These are phyloP conservation scores for Ceratosolen fusciceps DNA, from an alignment of 1,140 invertebrate genomes.

Conservation along the genomic window DNA sequence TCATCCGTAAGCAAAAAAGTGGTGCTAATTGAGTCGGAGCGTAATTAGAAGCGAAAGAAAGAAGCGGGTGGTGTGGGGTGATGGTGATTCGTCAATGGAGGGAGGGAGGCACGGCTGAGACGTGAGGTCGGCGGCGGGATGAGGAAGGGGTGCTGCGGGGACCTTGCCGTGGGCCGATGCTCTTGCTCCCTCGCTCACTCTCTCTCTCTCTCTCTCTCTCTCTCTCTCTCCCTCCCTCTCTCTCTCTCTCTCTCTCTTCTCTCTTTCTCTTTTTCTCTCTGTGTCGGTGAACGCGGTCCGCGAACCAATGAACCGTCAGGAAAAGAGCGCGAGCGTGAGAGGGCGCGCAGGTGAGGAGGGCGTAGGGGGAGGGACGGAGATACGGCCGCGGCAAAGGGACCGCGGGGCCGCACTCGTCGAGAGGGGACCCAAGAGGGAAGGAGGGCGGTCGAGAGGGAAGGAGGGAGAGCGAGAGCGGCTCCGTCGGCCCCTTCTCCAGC, in stretches of 20 bases:
- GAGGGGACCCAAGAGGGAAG: constrained; percentile 8
- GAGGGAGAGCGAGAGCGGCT: not conserved
- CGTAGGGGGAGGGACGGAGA: constrained; percentile 1
- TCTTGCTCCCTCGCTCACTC: not conserved
- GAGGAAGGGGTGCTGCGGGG: not conserved
- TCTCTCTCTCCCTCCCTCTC: not conserved
- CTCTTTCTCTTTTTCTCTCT: not conserved
- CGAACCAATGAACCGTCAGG: constrained; percentile 21
- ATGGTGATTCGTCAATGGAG: too few species aligned
- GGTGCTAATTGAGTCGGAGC: constrained; percentile 16
- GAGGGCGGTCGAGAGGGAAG: constrained; percentile 4
- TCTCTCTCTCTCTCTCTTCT: not conserved
- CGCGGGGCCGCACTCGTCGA: not conserved
- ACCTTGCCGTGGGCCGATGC: not conserved
- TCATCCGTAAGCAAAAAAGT: not conserved
- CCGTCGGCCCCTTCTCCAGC: constrained; percentile 8
- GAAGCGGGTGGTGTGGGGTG: not conserved
- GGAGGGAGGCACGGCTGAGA: not conserved
- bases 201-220: not conserved
- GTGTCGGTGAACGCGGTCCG: not conserved
- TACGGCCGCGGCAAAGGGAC: constrained; percentile 3
- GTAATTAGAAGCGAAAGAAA: not conserved
- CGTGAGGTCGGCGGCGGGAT: not conserved
- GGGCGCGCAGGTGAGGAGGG: not conserved
- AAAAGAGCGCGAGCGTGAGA: not conserved